Evolutionary conservation across 2,797 vertebrate species (phyloP).

Genomic region (Dendrocincla fuliginosa): DNA sequence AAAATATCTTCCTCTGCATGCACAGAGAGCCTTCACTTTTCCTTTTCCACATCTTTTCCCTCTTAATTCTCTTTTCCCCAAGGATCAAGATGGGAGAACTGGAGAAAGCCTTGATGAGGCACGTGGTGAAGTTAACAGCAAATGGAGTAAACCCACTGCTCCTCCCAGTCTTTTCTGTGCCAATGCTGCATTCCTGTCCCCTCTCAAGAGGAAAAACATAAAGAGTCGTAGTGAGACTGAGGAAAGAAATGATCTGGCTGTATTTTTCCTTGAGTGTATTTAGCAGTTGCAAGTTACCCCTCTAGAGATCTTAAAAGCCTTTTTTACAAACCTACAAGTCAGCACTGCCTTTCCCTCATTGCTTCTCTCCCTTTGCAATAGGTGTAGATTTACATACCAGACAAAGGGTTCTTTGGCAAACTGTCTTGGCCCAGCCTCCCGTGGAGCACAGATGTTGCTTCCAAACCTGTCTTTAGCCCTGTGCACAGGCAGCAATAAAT

Average conservation of each 20-base stretch:
- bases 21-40: background rate
- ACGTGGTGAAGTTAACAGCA: background rate
- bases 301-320: background rate
- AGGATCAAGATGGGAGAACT: background rate
- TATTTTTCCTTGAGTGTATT: constrained; percentile 21
- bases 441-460: background rate
- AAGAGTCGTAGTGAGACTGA: background rate
- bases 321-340: background rate
- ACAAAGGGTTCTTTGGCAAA: background rate
- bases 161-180: background rate
- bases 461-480: background rate
- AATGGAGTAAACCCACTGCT: background rate
- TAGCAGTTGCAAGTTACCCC: background rate
- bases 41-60: background rate
- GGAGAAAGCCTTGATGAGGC: background rate
- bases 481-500: background rate
- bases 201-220: background rate
- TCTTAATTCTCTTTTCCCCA: background rate
- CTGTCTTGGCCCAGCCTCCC: background rate
- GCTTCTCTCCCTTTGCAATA: background rate
- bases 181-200: background rate
- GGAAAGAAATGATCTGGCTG: background rate
- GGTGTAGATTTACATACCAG: background rate
- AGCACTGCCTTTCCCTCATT: background rate
- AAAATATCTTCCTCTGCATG: background rate